Conservation (phyloP, 1,140 invertebrate genomes). For the Gryllus bimaculatus region DNA sequence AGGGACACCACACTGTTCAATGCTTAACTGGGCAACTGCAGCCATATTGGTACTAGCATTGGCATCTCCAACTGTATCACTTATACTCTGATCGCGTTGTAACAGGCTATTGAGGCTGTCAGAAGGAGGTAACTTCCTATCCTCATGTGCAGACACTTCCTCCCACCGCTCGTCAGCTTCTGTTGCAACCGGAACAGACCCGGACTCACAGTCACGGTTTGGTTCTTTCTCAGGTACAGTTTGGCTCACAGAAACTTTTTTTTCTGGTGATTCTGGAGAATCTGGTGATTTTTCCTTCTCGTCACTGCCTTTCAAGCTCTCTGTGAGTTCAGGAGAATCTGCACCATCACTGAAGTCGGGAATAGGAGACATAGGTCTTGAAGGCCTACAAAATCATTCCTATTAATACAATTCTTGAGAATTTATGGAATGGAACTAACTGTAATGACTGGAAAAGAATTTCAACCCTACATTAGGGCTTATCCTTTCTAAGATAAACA, state of each 20-base stretch:
- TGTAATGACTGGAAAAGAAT: background rate
- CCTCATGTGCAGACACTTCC: constrained; percentile 14
- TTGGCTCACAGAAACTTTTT: background rate
- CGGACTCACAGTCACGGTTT: background rate
- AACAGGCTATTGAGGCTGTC: constrained; percentile 29
- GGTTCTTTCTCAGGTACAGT: background rate
- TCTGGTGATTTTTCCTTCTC: background rate
- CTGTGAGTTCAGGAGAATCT: background rate
- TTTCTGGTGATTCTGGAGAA: background rate
- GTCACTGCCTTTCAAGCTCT: background rate
- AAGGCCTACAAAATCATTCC: constrained; percentile 42
- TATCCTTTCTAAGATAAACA: background rate
- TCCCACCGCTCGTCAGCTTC: constrained; percentile 14
- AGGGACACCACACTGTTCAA: constrained; percentile 73
- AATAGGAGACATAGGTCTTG: constrained; percentile 69
- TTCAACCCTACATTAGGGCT: background rate
- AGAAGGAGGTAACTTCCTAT: constrained; percentile 18
- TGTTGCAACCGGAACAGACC: background rate
- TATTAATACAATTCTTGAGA: background rate
- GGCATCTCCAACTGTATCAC: constrained; percentile 46
- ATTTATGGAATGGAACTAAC: background rate
- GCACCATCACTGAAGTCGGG: constrained; percentile 47
- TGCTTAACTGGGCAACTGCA: constrained; percentile 37
- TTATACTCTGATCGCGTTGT: constrained; percentile 46
- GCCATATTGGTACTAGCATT: constrained; percentile 40